phyloP scores from a whole-genome alignment of 2,113 vertebrate genomes.

The Sorex fumeus region DNA sequence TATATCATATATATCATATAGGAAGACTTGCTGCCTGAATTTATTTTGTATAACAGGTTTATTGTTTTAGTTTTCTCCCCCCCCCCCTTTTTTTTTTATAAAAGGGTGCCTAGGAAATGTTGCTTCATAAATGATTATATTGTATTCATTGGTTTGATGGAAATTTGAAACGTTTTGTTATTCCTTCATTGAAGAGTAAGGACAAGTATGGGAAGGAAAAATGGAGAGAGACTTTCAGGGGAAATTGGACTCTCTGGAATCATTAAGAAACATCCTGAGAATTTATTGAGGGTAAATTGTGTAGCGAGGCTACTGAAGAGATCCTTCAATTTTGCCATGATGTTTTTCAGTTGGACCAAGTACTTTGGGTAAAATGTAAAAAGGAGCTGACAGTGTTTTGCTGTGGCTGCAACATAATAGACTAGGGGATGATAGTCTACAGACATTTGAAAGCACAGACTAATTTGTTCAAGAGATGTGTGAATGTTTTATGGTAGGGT shows the following conservation, averaged over 20 bases:
- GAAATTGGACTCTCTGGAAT: not conserved
- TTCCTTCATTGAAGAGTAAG: not conserved
- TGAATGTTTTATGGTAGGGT: not conserved
- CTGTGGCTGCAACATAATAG: not conserved
- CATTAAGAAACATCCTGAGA: not conserved
- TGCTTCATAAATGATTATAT: slow-evolving; percentile 10
- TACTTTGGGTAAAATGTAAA: not conserved
- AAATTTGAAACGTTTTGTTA: slow-evolving; percentile 28
- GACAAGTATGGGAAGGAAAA: slow-evolving; percentile 40
- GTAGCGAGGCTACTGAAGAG: not conserved
- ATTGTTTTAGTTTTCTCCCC: too few species aligned
- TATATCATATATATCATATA: not conserved
- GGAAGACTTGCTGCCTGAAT: not conserved
- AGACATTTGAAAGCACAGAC: not conserved
- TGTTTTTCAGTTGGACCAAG: not conserved
- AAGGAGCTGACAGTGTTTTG: not conserved
- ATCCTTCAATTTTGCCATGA: not conserved
- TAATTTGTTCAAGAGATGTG: not conserved
- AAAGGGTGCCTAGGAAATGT: too few species aligned
- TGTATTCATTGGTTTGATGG: not conserved
- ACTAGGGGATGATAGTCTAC: not conserved
- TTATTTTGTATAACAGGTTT: slow-evolving; percentile 9
- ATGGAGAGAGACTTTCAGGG: not conserved
- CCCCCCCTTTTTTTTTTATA: too few species aligned
- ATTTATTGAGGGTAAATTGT: not conserved